Conservation (phyloP, 1,140 invertebrate species). For the Steinernema khuongi region DNA sequence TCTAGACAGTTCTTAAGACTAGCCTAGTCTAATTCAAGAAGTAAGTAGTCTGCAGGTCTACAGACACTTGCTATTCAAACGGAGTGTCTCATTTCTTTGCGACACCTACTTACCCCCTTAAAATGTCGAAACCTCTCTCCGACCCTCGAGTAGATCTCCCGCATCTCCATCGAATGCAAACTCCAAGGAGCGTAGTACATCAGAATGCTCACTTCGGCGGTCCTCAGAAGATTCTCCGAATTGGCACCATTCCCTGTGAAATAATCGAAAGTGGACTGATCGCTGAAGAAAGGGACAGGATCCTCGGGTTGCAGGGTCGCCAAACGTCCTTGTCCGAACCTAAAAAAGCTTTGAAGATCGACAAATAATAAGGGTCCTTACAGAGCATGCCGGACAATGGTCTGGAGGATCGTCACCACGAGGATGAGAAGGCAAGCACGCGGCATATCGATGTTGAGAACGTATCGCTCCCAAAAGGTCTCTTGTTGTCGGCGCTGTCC, state of each 20-base stretch:
- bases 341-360: not conserved
- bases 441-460: not conserved
- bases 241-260: not conserved
- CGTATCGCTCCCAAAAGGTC: not conserved
- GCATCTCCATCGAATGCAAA: constrained; percentile 40
- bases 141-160: constrained; percentile 13
- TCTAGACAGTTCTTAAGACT: no score
- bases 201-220: constrained; percentile 29
- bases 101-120: not conserved
- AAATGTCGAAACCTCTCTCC: constrained; percentile 17
- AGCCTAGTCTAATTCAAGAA: no score
- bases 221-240: not conserved
- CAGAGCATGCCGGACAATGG: not conserved
- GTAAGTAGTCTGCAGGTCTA: no score
- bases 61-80: no score
- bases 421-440: not conserved
- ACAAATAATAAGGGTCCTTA: not conserved
- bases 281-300: not conserved
- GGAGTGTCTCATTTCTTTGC: no score
- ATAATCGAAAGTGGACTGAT: not conserved
- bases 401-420: not conserved
- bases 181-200: constrained; percentile 45
- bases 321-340: not conserved
- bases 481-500: not conserved
- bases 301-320: not conserved